Evolutionary conservation across 2,113 vertebrate species (phyloP).

Genomic region (Nyctibius bracteatus): DNA sequence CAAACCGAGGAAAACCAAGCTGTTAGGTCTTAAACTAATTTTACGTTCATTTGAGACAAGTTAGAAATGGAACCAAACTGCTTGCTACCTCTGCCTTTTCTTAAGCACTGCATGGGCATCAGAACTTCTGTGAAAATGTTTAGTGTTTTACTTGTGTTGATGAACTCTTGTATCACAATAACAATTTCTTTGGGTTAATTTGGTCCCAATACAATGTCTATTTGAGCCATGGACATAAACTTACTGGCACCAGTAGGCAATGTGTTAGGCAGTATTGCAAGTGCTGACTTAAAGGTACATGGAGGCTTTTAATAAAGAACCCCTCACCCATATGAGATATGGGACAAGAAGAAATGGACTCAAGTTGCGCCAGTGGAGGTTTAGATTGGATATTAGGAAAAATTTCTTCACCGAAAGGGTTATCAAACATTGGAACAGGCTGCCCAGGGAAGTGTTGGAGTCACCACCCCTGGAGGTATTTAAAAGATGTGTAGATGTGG

Average conservation of each 20-base stretch:
- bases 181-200: neutral
- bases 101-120: neutral
- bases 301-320: neutral
- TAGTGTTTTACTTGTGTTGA: constrained; percentile 39
- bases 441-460: too few relatives aligned
- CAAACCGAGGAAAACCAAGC: neutral
- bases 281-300: neutral
- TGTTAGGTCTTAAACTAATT: neutral
- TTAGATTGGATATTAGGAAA: too few relatives aligned
- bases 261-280: neutral
- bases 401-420: too few relatives aligned
- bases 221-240: neutral
- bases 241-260: neutral
- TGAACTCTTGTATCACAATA: neutral
- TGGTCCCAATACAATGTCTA: neutral
- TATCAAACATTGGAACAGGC: too few relatives aligned
- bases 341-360: too few relatives aligned
- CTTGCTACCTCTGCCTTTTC: neutral
- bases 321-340: neutral
- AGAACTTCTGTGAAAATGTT: neutral
- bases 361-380: too few relatives aligned
- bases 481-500: too few relatives aligned
- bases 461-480: too few relatives aligned
- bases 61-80: neutral
- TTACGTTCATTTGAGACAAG: neutral